Evolutionary conservation across 2,113 vertebrate genomes (phyloP).

Genomic region (Triplophysa rosa): DNA sequence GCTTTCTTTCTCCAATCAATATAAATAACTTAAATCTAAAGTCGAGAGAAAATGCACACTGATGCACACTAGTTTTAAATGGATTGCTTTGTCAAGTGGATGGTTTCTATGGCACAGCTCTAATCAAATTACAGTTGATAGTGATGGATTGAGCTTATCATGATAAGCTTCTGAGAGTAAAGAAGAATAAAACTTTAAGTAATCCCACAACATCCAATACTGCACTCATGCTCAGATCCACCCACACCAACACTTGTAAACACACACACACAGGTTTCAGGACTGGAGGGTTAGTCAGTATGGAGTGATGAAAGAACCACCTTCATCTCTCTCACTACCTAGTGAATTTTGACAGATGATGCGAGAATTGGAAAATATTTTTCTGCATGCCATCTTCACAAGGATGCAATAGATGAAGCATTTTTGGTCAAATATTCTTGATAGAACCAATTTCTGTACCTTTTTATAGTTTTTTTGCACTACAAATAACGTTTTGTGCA

Average conservation of each 20-base stretch:
- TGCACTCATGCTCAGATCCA: slow-evolving; percentile 3
- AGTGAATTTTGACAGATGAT: neutral
- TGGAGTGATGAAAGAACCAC: neutral
- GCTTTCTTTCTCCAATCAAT: slow-evolving; percentile 47
- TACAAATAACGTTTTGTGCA: too few relatives aligned
- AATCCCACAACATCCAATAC: slow-evolving; percentile 2
- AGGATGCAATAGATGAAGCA: too few relatives aligned
- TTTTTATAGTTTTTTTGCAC: too few relatives aligned
- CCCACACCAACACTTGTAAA: neutral
- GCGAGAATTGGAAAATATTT: neutral
- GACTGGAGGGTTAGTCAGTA: neutral
- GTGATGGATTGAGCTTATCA: slow-evolving; percentile 51
- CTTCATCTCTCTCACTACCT: neutral
- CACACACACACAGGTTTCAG: neutral
- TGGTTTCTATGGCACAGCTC: slow-evolving; percentile 36
- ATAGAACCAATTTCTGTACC: too few relatives aligned
- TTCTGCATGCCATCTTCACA: too few relatives aligned
- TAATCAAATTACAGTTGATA: slow-evolving; percentile 45
- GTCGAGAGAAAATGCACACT: slow-evolving; percentile 35
- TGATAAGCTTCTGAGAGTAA: neutral
- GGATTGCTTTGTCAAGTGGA: slow-evolving; percentile 50
- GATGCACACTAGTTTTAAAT: slow-evolving; percentile 47
- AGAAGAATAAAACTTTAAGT: slow-evolving; percentile 14
- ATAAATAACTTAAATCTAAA: slow-evolving; percentile 56
- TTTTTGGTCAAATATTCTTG: too few relatives aligned